phyloP scores from a whole-genome alignment of 2,113 vertebrate genomes.

The Hippocampus zosterae region DNA sequence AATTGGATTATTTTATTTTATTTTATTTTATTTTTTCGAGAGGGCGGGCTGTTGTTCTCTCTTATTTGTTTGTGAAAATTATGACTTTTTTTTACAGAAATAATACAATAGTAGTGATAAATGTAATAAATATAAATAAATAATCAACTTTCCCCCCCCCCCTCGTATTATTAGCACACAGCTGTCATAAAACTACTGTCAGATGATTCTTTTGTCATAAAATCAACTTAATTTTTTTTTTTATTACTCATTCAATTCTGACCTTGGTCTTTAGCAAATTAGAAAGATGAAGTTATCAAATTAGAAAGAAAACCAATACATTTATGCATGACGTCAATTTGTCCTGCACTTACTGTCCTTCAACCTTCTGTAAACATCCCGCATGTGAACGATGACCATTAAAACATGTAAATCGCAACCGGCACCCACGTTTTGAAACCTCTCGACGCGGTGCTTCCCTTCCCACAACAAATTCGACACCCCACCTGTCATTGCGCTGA shows the following conservation, averaged over 20 bases:
- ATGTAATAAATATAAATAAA: no score
- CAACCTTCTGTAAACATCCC: constrained; percentile 30
- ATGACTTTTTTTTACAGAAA: no score
- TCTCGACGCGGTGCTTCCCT: constrained; percentile 2
- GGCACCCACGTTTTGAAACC: background rate
- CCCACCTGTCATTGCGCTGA: constrained; percentile 40
- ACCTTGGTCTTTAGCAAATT: background rate
- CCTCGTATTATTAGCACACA: no score
- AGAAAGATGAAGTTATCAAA: background rate
- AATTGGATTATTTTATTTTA: no score
- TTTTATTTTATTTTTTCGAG: no score
- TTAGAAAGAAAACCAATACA: no score
- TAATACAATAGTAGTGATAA: no score
- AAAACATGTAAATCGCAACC: constrained; percentile 23
- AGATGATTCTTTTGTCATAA: background rate
- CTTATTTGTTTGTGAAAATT: no score
- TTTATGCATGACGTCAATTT: background rate
- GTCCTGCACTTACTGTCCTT: constrained; percentile 64
- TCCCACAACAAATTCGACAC: constrained; percentile 31
- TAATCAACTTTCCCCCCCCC: no score
- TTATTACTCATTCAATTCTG: background rate
- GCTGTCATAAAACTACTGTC: no score
- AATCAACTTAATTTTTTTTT: no score
- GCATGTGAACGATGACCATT: constrained; percentile 56
- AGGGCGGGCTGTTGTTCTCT: no score